Conservation (phyloP, 2,888 invertebrate species). For the Leptopilina drosophilae region DNA sequence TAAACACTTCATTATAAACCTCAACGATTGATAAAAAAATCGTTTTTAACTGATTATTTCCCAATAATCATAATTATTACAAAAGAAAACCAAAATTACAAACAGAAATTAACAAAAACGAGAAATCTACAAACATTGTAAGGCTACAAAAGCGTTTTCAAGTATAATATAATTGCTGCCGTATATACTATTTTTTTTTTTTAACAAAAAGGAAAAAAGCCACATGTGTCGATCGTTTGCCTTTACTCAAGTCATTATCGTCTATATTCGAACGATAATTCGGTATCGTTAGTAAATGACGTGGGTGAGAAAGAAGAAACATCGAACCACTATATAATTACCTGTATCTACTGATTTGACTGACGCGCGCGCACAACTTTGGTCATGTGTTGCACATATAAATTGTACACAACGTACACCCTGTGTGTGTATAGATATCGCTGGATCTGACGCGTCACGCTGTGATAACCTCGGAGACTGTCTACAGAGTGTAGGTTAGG, state of each 20-base stretch:
- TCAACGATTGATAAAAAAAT: too few relatives aligned
- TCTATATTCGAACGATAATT: constrained; percentile 30
- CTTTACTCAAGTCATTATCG: constrained; percentile 28
- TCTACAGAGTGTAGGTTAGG: constrained; percentile 51
- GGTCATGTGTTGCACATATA: constrained; percentile 24
- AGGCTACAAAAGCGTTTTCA: too few relatives aligned
- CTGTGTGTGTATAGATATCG: constrained; percentile 38
- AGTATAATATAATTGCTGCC: background rate
- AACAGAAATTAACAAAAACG: too few relatives aligned
- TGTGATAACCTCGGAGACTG: constrained; percentile 58
- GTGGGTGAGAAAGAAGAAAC: constrained; percentile 37
- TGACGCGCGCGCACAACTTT: constrained; percentile 2
- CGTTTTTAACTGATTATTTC: too few relatives aligned
- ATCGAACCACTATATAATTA: constrained; percentile 20
- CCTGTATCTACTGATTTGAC: constrained; percentile 37
- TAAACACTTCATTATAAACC: too few relatives aligned
- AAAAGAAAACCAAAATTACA: too few relatives aligned
- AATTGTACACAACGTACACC: constrained; percentile 33
- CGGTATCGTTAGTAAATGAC: constrained; percentile 36
- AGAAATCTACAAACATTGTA: too few relatives aligned
- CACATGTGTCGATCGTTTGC: background rate
- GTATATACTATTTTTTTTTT: background rate
- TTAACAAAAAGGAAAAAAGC: background rate
- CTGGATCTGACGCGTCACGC: constrained; percentile 58
- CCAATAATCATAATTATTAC: too few relatives aligned